Evolutionary conservation across 2,888 invertebrate species (phyloP).

Genomic region (Cephus pulcher): DNA sequence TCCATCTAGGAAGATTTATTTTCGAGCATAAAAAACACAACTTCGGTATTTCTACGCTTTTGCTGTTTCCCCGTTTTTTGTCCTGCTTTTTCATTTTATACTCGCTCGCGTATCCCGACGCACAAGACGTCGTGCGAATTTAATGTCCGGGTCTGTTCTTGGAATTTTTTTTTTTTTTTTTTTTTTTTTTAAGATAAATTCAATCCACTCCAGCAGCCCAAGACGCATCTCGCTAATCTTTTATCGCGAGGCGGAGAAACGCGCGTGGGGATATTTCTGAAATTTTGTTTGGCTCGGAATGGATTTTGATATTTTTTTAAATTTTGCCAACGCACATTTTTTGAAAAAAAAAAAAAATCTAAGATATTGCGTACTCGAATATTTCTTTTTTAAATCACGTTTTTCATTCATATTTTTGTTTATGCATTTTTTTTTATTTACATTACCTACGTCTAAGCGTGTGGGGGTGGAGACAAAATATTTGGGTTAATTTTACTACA

Average conservation of each 20-base stretch:
- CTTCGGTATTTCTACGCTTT: slow-evolving; percentile 14
- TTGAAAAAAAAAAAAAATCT: no score
- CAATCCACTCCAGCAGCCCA: background rate
- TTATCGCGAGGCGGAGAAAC: no score
- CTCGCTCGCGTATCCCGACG: background rate
- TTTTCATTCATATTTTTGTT: no score
- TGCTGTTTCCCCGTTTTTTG: background rate
- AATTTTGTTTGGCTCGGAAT: no score
- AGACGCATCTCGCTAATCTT: no score
- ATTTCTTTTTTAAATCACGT: background rate
- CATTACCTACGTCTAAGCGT: no score
- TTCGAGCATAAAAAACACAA: slow-evolving; percentile 18
- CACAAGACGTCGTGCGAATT: no score
- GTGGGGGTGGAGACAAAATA: background rate
- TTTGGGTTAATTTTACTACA: no score
- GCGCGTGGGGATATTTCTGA: no score
- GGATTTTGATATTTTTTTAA: background rate
- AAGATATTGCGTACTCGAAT: background rate
- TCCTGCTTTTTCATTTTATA: background rate
- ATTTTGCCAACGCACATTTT: background rate
- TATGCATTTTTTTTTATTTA: no score
- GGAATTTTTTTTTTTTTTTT: background rate
- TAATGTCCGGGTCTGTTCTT: no score
- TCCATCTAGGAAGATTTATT: slow-evolving; percentile 23
- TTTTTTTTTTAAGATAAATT: background rate